Conservation (phyloP, 1,140 invertebrate genomes). For the Drosophila insularis region DNA sequence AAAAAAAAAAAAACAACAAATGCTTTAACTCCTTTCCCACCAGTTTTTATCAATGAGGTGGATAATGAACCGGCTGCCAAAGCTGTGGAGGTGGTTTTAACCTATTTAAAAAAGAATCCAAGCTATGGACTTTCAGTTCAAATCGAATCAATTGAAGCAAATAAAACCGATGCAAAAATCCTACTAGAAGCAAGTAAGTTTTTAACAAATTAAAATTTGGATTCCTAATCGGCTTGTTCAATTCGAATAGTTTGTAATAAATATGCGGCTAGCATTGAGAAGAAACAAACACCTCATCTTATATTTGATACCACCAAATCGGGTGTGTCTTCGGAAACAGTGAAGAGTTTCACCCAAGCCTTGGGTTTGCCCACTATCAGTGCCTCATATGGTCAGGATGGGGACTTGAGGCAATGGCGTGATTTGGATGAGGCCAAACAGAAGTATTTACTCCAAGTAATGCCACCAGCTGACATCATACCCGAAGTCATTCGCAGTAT, state of each 20-base stretch:
- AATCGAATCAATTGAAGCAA: constrained; percentile 85
- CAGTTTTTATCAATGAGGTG: constrained; percentile 89
- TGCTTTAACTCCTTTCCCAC: constrained; percentile 5
- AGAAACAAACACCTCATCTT: constrained; percentile 87
- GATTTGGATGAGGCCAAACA: constrained; percentile 87
- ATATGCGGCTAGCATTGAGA: constrained; percentile 86
- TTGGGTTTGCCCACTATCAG: constrained; percentile 92
- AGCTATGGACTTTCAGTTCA: constrained; percentile 87
- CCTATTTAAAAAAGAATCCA: constrained; percentile 87
- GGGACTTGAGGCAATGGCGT: constrained; percentile 91
- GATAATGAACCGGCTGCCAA: constrained; percentile 87
- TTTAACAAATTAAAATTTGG: not conserved
- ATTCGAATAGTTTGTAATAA: constrained; percentile 86
- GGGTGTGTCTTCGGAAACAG: constrained; percentile 90
- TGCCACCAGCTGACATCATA: constrained; percentile 92
- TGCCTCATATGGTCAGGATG: constrained; percentile 91
- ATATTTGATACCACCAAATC: constrained; percentile 91
- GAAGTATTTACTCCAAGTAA: constrained; percentile 89
- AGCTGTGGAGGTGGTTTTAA: constrained; percentile 86
- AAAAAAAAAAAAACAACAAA: not conserved
- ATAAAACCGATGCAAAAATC: constrained; percentile 86
- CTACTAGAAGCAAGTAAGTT: constrained; percentile 86
- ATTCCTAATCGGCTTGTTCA: no score
- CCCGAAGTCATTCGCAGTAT: constrained; percentile 91
- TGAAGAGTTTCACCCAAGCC: constrained; percentile 91